These are phyloP conservation scores for Threskiornis aethiopicus DNA, from an alignment of 2,797 vertebrate genomes.

Conservation along the genomic window DNA sequence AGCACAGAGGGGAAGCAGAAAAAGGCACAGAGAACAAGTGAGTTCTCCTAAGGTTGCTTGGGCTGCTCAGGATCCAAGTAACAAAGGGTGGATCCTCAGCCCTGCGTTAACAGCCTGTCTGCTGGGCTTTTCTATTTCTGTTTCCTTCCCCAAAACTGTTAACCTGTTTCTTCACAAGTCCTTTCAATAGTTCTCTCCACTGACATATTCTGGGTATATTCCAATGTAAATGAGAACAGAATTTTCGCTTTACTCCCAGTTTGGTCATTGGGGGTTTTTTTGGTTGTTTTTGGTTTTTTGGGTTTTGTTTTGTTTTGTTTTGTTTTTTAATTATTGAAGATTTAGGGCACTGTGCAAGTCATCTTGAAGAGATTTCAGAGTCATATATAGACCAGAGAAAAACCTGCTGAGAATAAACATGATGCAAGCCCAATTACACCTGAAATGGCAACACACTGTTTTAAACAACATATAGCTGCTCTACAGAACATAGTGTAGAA, in stretches of 20 bases:
- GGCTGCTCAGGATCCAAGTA: not conserved
- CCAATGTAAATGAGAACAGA: not conserved
- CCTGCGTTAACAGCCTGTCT: not conserved
- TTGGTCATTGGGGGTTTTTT: not conserved
- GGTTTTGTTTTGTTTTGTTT: not conserved
- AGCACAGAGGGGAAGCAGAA: not conserved
- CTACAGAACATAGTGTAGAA: not conserved
- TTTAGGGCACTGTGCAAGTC: not conserved
- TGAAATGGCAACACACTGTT: not conserved
- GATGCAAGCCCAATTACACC: not conserved
- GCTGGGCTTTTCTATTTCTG: not conserved
- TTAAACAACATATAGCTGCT: not conserved
- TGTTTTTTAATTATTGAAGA: not conserved
- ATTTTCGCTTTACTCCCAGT: not conserved
- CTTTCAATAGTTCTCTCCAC: not conserved
- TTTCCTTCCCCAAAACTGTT: not conserved
- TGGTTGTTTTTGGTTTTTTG: no score
- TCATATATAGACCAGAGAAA: not conserved
- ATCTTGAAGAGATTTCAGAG: not conserved
- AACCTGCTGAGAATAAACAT: not conserved
- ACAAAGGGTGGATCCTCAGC: not conserved
- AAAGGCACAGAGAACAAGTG: not conserved
- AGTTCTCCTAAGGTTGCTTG: not conserved
- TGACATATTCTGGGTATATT: not conserved
- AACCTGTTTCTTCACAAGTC: not conserved